A percentile compares a stretch with the other conserved stretches of the same genome.
These are phyloP conservation scores for Macropis europaea DNA, from an alignment of 2,888 invertebrate species.

Conservation along the genomic window DNA sequence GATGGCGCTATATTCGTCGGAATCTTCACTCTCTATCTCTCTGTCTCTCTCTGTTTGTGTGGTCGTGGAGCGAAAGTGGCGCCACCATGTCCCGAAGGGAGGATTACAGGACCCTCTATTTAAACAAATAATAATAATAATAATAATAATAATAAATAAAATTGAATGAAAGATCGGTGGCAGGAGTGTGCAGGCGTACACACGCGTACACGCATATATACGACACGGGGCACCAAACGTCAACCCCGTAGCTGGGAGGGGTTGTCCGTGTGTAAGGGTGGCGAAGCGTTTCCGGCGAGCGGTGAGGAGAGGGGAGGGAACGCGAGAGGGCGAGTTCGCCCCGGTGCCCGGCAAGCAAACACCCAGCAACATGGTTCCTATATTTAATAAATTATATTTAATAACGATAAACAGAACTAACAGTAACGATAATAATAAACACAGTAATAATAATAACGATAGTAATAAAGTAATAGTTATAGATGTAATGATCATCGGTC, in stretches of 20 bases:
- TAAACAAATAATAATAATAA: not conserved
- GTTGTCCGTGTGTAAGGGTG: conserved; percentile 9
- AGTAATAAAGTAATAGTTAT: conserved; percentile 65
- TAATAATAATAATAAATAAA: not conserved
- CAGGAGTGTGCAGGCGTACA: conserved; percentile 14
- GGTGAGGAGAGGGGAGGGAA: not conserved
- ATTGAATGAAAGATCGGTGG: not conserved
- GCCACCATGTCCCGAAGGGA: no score
- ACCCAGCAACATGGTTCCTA: conserved; percentile 79
- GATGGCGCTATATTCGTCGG: conserved; percentile 66
- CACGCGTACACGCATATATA: conserved; percentile 15
- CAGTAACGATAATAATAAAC: conserved; percentile 59
- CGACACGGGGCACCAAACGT: conserved; percentile 37
- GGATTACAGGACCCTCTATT: no score
- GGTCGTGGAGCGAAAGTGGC: conserved; percentile 17
- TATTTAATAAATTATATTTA: conserved; percentile 78
- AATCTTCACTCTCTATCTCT: conserved; percentile 63
- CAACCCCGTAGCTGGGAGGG: conserved; percentile 48
- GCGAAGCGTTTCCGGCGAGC: not conserved
- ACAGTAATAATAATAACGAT: conserved; percentile 66
- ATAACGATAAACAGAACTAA: conserved; percentile 68
- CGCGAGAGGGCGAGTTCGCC: conserved; percentile 9
- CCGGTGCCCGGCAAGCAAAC: conserved; percentile 59
- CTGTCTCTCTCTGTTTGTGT: conserved; percentile 59
- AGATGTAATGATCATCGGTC: conserved; percentile 58